A percentile compares a stretch with the other conserved stretches of the same genome.
Conservation (phyloP, 2,113 vertebrate genomes). For the Myocastor coypus region DNA sequence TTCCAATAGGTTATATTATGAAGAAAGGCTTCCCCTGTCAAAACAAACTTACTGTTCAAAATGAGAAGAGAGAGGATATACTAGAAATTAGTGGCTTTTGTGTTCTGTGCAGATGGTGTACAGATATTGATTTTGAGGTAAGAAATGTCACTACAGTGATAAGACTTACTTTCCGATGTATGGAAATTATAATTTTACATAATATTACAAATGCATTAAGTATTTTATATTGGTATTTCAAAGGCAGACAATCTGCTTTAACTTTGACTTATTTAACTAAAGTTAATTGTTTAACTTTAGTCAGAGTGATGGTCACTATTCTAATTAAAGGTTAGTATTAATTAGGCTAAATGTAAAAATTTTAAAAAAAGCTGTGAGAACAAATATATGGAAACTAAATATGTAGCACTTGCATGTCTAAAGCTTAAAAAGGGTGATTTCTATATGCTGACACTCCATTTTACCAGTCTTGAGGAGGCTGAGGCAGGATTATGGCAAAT, state of each 20-base stretch:
- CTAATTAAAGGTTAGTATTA: not conserved
- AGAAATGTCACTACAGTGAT: not conserved
- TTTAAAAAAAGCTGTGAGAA: not conserved
- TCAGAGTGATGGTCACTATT: not conserved
- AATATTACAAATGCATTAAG: not conserved
- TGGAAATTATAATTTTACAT: not conserved
- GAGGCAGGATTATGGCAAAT: not conserved
- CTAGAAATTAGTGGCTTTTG: conserved; percentile 93
- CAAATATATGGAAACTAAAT: not conserved
- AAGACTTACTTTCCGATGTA: not conserved
- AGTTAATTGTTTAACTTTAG: not conserved
- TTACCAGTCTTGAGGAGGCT: not conserved
- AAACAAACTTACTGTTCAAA: conserved; percentile 92
- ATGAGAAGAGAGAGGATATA: conserved; percentile 89
- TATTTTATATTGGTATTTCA: not conserved
- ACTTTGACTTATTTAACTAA: too few species aligned
- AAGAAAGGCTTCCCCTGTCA: conserved; percentile 94
- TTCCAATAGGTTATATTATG: conserved; percentile 91
- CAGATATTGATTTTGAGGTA: conserved; percentile 95
- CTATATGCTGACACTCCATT: not conserved
- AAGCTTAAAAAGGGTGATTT: not conserved
- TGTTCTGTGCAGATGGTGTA: conserved; percentile 92
- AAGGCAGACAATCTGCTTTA: not conserved
- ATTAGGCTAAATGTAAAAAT: not conserved
- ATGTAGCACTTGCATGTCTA: not conserved